Percentiles rank a stretch among this genome's conserved stretches.
These are phyloP conservation scores for Myiothlypis chrysogaster DNA, from an alignment of 2,797 vertebrate genomes.

Conservation along the genomic window DNA sequence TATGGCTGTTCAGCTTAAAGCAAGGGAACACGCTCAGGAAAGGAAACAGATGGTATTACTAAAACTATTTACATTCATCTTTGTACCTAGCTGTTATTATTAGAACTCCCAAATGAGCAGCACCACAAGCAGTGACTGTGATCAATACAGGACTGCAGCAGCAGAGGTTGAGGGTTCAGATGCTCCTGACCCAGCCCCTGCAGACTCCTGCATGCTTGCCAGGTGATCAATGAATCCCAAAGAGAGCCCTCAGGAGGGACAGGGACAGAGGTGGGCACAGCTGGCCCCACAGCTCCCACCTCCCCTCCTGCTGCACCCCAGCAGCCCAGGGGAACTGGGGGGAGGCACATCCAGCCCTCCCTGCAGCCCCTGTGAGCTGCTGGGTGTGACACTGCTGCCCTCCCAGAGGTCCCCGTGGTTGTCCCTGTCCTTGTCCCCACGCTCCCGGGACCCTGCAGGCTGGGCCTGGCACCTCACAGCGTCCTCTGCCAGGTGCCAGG, in stretches of 20 bases:
- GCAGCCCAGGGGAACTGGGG: neutral
- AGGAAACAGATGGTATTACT: neutral
- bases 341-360: neutral
- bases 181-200: neutral
- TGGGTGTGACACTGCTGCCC: neutral
- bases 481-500: no score
- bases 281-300: neutral
- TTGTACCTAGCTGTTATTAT: neutral
- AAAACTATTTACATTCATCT: neutral
- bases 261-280: neutral
- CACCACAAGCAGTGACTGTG: neutral
- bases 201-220: constrained; percentile 18
- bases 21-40: neutral
- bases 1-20: neutral
- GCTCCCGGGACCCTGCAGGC: neutral
- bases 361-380: neutral
- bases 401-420: rapidly evolving
- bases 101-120: neutral
- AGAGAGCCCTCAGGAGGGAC: neutral
- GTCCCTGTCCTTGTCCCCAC: neutral
- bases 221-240: constrained; percentile 49
- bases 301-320: neutral
- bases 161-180: neutral
- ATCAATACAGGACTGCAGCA: neutral
- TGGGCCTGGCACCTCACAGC: no score